Evolutionary conservation across 2,888 invertebrate species (phyloP), one percentile per base, ranked within the genome.

Genomic region (Noctua janthe): DNA sequence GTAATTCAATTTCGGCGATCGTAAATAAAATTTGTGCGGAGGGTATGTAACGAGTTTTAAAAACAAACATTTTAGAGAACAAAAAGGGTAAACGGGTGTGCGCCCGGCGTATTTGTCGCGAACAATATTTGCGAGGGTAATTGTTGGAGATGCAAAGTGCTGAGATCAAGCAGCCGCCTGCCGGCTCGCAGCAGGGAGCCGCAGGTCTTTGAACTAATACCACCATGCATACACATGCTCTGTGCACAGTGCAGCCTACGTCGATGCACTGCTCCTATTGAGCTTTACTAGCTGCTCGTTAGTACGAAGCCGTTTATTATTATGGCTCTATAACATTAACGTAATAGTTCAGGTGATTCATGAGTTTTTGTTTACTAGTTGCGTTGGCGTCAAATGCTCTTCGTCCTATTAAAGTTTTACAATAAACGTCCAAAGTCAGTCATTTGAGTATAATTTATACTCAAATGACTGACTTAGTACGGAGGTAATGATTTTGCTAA

Each of bases 61-160:
- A 95, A 96, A 95, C 94, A 96, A 96, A 95, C 94, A 95, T 92
- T 95, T 94, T 93, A 93, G 92, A 92, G 92, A 92, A 94, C 94
- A 94, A 94, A 94, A 94, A 93, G 94, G 94, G 93, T 94, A 93
- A 92, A 87, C 93, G 92, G 92, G 92, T 93, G 93, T 91, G 92
- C 93, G 94, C 94, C 93, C 92, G 92, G 92, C 92, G 92, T 94
- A 93, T 95, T 95, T 95, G 93, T 94, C 94, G 92, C 90, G 92
- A 92, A 94, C 94, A 94, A 93, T 93, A 93, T 94, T 92, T 91
- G 92, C 91, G 84, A 90, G 94, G 94, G 95, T 95, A 95, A 96
- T 96, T 95, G 95, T 95, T 95, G 94, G 94, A 94, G 93, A 95
- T 95, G 95, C 94, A 95, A 95, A 95, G 94, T 94, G 92, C 91